Evolutionary conservation across 2,888 invertebrate genomes (phyloP), one percentile per base, ranked within the genome.

Genomic region (Hemithea aestivaria): DNA sequence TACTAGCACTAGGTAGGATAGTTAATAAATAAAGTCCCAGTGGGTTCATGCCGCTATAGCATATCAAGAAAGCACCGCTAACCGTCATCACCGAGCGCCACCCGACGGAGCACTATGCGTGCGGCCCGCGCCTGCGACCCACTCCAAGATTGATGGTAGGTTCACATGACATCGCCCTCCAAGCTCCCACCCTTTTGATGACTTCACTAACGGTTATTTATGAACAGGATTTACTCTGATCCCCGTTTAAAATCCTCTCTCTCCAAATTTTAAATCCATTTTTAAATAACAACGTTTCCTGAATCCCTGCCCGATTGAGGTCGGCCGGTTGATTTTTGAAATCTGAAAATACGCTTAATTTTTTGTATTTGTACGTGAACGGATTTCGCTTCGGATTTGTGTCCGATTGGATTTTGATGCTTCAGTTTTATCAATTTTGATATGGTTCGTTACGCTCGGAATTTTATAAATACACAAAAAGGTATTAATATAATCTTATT

Each of bases 141-240:
- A 57, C 64, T 64, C 59, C 57, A 75, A 84, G 84, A 84, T 84
- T 83, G 81, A 84, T 84, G 76, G 78, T 63, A 66, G 78, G 77
- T 82, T 83, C 80, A 81, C 83, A 84, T 83, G 84, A 78, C 81
- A 83, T 68, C 66, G 73, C 71, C 70, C 71, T 70, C 73, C 76
- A 74, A 73, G 65, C 68, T 60, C 60, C 65, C 73, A 76, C 81
- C 83, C 83, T 81, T 81, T 77, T 82, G 84, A 85, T 78, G 81
- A 83, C 83, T 85, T 81, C 76, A 83, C 82, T 84, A 82, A 80
- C 79, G 65, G 75, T 80, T 78, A 83, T 84, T 82, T 82, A 83
- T 80, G 72, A 72, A 64, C 53, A 56, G 73, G 78, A 71, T 82
- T 77, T 73, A 60, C 68, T 64, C 36, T 49, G 45, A 49, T 75